Percentiles rank a stretch among this genome's conserved stretches.
These are phyloP conservation scores for Cervus canadensis DNA, from an alignment of 2,113 vertebrate species.

Conservation along the genomic window DNA sequence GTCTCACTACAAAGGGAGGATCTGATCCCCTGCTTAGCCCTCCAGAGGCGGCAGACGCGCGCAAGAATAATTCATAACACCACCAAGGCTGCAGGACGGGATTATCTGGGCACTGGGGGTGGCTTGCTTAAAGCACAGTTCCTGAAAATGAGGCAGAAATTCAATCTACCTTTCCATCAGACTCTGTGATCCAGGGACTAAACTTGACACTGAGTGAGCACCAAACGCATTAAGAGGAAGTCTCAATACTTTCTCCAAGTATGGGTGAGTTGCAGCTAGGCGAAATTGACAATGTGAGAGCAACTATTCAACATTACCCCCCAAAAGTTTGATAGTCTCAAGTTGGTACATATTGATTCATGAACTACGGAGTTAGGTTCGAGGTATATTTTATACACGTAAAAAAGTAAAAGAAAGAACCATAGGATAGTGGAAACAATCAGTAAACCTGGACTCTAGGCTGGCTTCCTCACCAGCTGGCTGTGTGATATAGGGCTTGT, in stretches of 20 bases:
- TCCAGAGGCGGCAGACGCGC: not conserved
- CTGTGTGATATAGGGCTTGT: not conserved
- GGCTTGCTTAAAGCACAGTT: not conserved
- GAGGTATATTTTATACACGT: not conserved
- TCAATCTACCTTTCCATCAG: not conserved
- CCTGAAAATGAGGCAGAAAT: conserved; percentile 31
- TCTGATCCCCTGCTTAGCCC: conserved; percentile 23
- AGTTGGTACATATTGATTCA: not conserved
- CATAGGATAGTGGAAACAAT: not conserved
- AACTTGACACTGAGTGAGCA: not conserved
- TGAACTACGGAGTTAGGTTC: not conserved
- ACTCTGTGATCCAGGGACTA: not conserved
- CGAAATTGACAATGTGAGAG: not conserved
- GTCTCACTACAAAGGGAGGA: conserved; percentile 58
- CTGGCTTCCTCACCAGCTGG: not conserved
- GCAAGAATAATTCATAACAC: conserved; percentile 43
- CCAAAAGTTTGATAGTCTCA: not conserved
- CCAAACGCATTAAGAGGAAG: not conserved
- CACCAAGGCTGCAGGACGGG: not conserved
- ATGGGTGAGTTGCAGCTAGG: not conserved
- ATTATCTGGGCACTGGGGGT: not conserved
- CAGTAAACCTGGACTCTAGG: not conserved
- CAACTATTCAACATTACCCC: not conserved
- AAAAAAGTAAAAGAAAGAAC: not conserved
- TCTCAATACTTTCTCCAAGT: not conserved